Evolutionary conservation across 2,888 invertebrate genomes (phyloP), one percentile per base, ranked within the genome.

Genomic region (Arrhopalites spinosus): DNA sequence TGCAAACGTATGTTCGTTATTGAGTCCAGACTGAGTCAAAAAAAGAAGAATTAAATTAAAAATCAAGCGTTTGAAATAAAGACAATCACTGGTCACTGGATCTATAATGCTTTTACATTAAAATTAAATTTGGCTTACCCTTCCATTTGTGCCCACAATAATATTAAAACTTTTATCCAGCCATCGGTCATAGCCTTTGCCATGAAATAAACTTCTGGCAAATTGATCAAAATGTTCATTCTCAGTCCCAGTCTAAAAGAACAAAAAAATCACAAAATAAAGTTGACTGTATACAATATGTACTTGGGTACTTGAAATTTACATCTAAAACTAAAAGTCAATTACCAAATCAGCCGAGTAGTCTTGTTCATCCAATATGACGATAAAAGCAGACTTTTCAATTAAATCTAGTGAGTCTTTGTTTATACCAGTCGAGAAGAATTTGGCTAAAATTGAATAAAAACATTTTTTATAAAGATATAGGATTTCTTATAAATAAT

Each of bases 1-100:
- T 92, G 89, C 97, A 98, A 98, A 99, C 17, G 98, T 96, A 86
- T 99, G 99, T 86, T 99, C 99, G 0, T 96, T 94, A 87, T 98
- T 98, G 86, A 98, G 96, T 70, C 98, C 98, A 84, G 95, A 90
- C 94, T 94, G 87, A 76, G 89, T 90, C 13, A 47, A 47, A 17
- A 1, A n/a, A 47, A 47, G n/a, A 47, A n/a, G 47, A 47, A 47
- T 47, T 1, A 7, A 45, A 45, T 17, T 20, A 53, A 53, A 53
- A 20, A 20, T 53, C 36, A 36, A 7, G 36, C 3, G 36, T 7
- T 11, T n/a, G n/a, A 20, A n/a, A n/a, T n/a, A n/a, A n/a, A n/a
- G n/a, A n/a, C n/a, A n/a, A n/a, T n/a, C n/a, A n/a, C n/a, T n/a
- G n/a, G n/a, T n/a, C n/a, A n/a, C n/a, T n/a, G n/a, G n/a, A n/a